Base-by-base conservation (phyloP, 2,113 vertebrate species). In the Lepisosteus osseus region DNA sequence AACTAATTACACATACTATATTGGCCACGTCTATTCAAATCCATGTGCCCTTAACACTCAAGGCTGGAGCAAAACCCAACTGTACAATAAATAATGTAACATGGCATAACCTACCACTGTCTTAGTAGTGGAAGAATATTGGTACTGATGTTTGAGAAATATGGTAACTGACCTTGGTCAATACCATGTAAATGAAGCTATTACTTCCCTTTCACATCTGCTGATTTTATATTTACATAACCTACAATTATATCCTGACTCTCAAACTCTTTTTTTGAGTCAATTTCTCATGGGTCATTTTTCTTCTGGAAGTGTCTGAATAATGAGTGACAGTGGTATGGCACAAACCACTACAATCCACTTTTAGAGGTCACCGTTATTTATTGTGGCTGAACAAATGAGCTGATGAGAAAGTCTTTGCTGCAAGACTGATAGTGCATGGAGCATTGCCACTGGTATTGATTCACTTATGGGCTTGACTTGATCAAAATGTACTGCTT, bases 141-240 rank as follows among this genome's bases (percentile, higher is more conserved):
- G 69, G 72, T 77, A 78, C 78, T 72, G 68, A 74, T 68, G 57
- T 45, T 42, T 54, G 76, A 77, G 70, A 74, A 82, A 76, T 74
- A 41, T 72, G 66, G 74, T 80, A 72, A 77, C 77, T 84, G 81
- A 80, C 76, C 45, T 69, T 65, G 80, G 83, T 84, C 81, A 78
- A 75, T 84, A 77, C 84, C 85, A 86, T 88, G 85, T 77, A 89
- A 81, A 86, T 84, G 77, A 87, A 83, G 54, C 82, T 72, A 88
- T 91, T 87, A 87, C 85, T 76, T 80, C 67, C 75, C 74, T 73
- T 83, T 83, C 78, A 57, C 72, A 67, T 54, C 63, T 76, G 69
- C 15, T 67, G 55, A 77, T 79, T 79, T 82, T 65, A 73, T 72
- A 65, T 79, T 72, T 69, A 68, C 68, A 75, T 57, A 67, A 70